Evolutionary conservation across 2,797 vertebrate genomes (phyloP).

Genomic region (Lepilemur ruficaudatus): DNA sequence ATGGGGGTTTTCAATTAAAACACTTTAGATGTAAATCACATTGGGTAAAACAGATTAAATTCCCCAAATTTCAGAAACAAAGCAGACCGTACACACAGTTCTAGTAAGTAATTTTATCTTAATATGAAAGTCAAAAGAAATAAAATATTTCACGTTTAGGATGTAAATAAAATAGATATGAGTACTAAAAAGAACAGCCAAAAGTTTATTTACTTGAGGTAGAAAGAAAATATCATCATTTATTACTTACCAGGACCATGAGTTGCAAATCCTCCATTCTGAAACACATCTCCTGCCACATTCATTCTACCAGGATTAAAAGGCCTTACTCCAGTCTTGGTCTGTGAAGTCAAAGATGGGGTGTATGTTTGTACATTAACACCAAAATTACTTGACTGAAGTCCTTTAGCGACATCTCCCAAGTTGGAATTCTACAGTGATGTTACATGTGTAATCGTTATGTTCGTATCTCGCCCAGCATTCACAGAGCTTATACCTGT

Average conservation of each 20-base stretch:
- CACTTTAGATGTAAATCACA: background rate
- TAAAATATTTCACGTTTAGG: background rate
- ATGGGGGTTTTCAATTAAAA: slow-evolving; percentile 21
- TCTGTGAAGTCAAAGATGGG: slow-evolving; percentile 88
- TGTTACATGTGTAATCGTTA: slow-evolving; percentile 95
- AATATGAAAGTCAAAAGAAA: slow-evolving; percentile 2
- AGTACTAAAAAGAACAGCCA: background rate
- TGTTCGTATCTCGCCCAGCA: slow-evolving; percentile 89
- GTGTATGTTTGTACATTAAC: slow-evolving; percentile 90
- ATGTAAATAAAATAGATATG: background rate
- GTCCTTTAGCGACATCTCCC: slow-evolving; percentile 90
- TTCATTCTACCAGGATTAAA: slow-evolving; percentile 97
- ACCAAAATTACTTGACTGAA: slow-evolving; percentile 92
- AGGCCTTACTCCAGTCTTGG: slow-evolving; percentile 88
- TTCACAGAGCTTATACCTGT: slow-evolving; percentile 83
- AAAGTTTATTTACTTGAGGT: background rate
- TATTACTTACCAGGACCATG: slow-evolving; percentile 90
- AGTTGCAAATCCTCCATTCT: slow-evolving; percentile 93
- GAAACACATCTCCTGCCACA: slow-evolving; percentile 90
- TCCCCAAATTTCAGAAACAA: background rate
- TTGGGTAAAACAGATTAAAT: background rate
- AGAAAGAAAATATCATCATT: slow-evolving; percentile 15
- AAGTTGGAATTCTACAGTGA: slow-evolving; percentile 90
- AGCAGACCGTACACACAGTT: background rate
- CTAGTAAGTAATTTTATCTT: slow-evolving; percentile 6